Evolutionary conservation across 1,140 invertebrate genomes (phyloP).

Genomic region (Ceratosolen solmsi): DNA sequence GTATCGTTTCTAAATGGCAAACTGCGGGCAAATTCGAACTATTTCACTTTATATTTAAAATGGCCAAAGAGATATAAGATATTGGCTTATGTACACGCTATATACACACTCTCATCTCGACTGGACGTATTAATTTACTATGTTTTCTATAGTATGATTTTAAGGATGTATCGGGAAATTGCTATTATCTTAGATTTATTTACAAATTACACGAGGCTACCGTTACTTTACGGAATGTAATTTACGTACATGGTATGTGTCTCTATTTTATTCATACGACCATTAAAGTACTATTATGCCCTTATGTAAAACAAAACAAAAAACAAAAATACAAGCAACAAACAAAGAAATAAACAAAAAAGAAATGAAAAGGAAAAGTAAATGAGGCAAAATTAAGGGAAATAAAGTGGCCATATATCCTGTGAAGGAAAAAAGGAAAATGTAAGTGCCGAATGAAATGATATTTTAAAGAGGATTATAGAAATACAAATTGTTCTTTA

Average conservation of each 20-base stretch:
- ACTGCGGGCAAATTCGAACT: slow-evolving; percentile 11
- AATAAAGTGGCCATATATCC: neutral
- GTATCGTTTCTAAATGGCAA: slow-evolving; percentile 11
- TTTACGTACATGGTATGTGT: neutral
- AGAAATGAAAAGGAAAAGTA: too few relatives aligned
- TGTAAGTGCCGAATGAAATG: neutral
- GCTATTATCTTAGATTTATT: neutral
- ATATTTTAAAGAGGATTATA: slow-evolving; percentile 3
- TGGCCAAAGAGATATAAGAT: neutral
- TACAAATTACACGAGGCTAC: neutral
- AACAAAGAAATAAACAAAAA: too few relatives aligned
- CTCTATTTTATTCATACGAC: slow-evolving; percentile 8
- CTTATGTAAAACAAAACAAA: neutral
- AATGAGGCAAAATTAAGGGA: too few relatives aligned
- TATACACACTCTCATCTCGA: too few relatives aligned
- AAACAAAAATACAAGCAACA: too few relatives aligned
- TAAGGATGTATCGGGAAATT: neutral
- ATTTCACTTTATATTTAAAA: slow-evolving; percentile 3
- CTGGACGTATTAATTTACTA: neutral
- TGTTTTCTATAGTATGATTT: neutral
- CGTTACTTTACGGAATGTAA: neutral
- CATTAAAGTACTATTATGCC: slow-evolving; percentile 4
- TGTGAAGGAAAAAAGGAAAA: neutral
- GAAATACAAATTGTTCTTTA: slow-evolving; percentile 23
- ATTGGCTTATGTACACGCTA: neutral